These are phyloP conservation scores for Etia nguti DNA, from an alignment of 2,113 vertebrate species.

Conservation along the genomic window DNA sequence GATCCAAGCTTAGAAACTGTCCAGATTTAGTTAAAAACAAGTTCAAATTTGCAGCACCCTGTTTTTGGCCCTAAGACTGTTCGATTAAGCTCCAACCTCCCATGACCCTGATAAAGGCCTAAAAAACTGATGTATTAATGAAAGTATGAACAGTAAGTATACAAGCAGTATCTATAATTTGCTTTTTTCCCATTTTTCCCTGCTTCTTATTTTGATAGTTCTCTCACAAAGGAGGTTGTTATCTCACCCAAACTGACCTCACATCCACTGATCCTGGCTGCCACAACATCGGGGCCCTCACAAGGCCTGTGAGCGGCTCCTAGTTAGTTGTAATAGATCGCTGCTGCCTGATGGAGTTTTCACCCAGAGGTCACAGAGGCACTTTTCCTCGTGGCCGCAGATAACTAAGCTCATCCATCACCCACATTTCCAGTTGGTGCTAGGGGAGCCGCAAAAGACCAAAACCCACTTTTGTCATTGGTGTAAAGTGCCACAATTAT, in stretches of 20 bases:
- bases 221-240: neutral
- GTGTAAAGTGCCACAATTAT: neutral
- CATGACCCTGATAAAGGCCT: neutral
- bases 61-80: neutral
- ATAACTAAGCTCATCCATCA: constrained; percentile 48
- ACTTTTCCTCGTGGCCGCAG: constrained; percentile 18
- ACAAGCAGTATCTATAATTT: neutral
- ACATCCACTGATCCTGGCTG: neutral
- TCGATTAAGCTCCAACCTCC: neutral
- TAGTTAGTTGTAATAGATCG: constrained; percentile 35
- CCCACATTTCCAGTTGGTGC: neutral
- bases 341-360: constrained; percentile 2
- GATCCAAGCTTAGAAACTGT: neutral
- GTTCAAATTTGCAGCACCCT: neutral
- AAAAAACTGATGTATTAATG: neutral
- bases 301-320: neutral
- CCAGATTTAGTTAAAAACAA: neutral
- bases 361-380: constrained; percentile 25
- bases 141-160: neutral
- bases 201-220: neutral
- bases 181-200: neutral
- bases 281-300: neutral
- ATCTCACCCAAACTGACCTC: neutral
- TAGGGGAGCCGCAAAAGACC: neutral
- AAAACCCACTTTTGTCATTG: constrained; percentile 8